These are phyloP conservation scores for Centropristis striata DNA, from an alignment of 2,113 vertebrate species.

Conservation along the genomic window DNA sequence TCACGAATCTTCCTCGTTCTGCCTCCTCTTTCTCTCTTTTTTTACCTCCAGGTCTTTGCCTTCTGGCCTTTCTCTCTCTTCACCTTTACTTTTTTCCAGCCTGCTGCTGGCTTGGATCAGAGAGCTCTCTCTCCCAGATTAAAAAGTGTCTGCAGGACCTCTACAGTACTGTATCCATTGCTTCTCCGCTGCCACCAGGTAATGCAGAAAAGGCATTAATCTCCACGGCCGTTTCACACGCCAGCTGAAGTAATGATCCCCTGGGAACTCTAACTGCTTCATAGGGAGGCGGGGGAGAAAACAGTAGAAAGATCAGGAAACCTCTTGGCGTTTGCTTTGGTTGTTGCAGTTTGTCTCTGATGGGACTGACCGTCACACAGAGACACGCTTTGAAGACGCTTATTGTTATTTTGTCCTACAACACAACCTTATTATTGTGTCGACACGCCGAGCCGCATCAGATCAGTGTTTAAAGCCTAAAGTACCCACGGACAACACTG, in stretches of 20 bases:
- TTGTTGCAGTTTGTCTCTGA: constrained; percentile 60
- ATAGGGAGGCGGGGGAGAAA: constrained; percentile 6
- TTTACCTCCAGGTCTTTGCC: constrained; percentile 1
- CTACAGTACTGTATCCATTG: constrained; percentile 70
- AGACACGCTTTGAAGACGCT: constrained; percentile 39
- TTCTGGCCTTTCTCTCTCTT: constrained; percentile 7
- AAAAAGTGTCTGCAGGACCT: constrained; percentile 67
- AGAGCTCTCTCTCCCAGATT: constrained; percentile 72
- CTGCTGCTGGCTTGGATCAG: constrained; percentile 41
- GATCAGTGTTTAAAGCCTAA: constrained; percentile 59
- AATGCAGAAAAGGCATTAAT: constrained; percentile 82
- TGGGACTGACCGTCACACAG: constrained; percentile 28
- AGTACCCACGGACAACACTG: constrained; percentile 30
- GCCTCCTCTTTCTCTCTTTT: constrained; percentile 19
- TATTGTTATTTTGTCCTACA: constrained; percentile 64
- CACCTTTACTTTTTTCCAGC: constrained; percentile 31
- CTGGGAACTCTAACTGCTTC: constrained; percentile 77
- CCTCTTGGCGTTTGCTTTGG: constrained; percentile 58
- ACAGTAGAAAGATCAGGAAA: constrained; percentile 33
- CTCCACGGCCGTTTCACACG: constrained; percentile 76
- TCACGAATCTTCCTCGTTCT: constrained; percentile 45
- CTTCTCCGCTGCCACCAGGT: constrained; percentile 66
- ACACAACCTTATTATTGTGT: constrained; percentile 63
- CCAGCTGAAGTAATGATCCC: constrained; percentile 78
- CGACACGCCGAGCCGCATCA: constrained; percentile 45